Evolutionary conservation across 2,888 invertebrate genomes (phyloP).

Genomic region (Creontiades dilutus): DNA sequence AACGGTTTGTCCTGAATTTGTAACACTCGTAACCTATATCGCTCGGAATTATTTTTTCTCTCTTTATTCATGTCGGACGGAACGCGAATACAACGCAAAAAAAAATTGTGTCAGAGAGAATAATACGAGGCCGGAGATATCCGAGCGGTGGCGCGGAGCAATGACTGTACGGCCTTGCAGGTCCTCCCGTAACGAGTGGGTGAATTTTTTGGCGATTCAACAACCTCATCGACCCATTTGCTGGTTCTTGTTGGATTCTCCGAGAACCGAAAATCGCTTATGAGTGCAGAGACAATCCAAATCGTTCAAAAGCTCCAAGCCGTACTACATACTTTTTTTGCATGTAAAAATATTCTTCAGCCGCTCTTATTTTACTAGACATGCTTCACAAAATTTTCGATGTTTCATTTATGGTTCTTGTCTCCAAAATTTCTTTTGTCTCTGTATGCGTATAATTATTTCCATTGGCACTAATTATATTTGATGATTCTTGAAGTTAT

Average conservation of each 20-base stretch:
- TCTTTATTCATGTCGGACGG: not conserved
- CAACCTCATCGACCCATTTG: not conserved
- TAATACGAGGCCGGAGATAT: not conserved
- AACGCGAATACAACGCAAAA: not conserved
- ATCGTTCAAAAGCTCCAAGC: no score
- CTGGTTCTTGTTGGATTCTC: not conserved
- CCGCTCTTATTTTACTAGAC: no score
- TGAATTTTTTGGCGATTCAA: not conserved
- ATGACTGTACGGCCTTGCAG: not conserved
- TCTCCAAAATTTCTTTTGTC: no score
- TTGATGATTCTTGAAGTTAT: no score
- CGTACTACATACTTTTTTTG: no score
- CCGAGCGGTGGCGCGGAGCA: not conserved
- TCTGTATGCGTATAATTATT: no score
- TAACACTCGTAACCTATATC: conserved; percentile 13
- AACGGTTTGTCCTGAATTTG: not conserved
- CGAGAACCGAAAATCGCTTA: not conserved
- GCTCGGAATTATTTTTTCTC: not conserved
- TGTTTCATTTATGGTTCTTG: no score
- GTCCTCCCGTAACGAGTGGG: not conserved
- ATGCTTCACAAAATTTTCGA: no score
- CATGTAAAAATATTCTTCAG: no score
- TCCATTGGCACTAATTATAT: no score
- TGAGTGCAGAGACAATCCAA: not conserved
- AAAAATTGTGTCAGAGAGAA: not conserved